phyloP scores from a whole-genome alignment of 2,113 vertebrate species.

The Aramus guarauna region DNA sequence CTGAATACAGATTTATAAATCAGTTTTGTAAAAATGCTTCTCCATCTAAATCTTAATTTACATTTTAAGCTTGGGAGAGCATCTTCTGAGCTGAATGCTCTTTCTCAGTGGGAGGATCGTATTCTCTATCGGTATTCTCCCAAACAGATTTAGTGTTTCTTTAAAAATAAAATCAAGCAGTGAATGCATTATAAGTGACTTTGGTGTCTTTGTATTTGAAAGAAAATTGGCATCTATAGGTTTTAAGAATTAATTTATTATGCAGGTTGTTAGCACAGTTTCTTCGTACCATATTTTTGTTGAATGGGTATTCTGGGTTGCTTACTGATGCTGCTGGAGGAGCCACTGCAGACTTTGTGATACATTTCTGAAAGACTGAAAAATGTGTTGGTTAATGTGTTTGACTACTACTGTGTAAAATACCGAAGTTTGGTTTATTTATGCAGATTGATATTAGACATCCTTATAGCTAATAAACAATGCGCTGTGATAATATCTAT shows the following conservation, averaged over 20 bases:
- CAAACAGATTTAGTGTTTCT: not conserved
- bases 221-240: not conserved
- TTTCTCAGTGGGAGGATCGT: not conserved
- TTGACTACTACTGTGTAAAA: not conserved
- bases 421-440: not conserved
- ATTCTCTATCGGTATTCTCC: not conserved
- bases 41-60: not conserved
- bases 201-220: not conserved
- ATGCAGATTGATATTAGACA: not conserved
- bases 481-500: not conserved
- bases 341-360: not conserved
- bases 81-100: not conserved
- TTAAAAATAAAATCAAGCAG: not conserved
- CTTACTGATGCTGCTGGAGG: not conserved
- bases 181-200: not conserved
- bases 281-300: not conserved
- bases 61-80: not conserved
- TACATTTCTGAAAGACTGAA: not conserved
- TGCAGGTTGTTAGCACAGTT: not conserved
- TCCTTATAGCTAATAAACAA: not conserved
- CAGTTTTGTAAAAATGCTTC: slow-evolving; percentile 1
- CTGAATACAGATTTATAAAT: slow-evolving; percentile 42
- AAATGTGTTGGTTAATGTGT: not conserved
- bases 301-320: not conserved
- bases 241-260: not conserved